phyloP scores from a whole-genome alignment of 2,113 vertebrate species.

The Helogale parvula region DNA sequence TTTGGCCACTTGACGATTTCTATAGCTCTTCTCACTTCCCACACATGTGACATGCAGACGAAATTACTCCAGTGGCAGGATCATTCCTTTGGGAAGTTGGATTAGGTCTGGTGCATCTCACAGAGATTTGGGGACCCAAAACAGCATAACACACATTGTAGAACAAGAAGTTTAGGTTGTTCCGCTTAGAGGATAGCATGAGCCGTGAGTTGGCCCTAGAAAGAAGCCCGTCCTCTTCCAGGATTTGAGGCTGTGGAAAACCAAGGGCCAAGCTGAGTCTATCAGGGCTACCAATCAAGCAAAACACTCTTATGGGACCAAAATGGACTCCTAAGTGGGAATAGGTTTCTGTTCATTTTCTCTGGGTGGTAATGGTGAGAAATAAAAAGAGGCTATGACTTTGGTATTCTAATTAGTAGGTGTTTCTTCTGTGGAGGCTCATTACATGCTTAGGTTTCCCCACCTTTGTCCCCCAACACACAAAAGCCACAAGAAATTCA shows the following conservation, averaged over 20 bases:
- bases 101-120: not conserved
- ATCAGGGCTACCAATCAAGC: not conserved
- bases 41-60: not conserved
- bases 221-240: not conserved
- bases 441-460: not conserved
- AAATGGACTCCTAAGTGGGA: not conserved
- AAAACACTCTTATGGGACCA: not conserved
- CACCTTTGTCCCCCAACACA: not conserved
- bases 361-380: not conserved
- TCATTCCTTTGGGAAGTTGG: not conserved
- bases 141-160: not conserved
- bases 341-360: not conserved
- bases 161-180: not conserved
- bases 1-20: not conserved
- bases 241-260: not conserved
- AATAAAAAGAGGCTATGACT: not conserved
- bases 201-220: not conserved
- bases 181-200: not conserved
- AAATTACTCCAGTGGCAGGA: not conserved
- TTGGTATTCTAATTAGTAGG: not conserved
- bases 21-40: not conserved
- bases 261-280: not conserved
- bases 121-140: not conserved
- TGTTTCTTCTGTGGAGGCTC: not conserved
- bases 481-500: not conserved